Evolutionary conservation across 2,797 vertebrate genomes (phyloP), one percentile per base, ranked within the genome.

Genomic region (Bufotes viridis): DNA sequence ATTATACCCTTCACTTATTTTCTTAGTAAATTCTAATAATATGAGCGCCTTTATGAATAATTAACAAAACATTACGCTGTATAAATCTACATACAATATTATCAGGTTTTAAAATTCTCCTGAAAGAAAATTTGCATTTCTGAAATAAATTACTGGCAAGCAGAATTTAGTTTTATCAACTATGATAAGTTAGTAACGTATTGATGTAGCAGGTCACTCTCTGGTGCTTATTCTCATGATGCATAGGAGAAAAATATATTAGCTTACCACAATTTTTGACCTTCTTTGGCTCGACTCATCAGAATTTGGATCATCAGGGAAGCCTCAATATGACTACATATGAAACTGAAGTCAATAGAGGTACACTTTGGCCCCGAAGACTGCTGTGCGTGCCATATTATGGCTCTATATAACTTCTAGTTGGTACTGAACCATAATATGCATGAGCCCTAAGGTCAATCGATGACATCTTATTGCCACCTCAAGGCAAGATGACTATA

Each of bases 41-140:
- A 26, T 18, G 58, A 51, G n/a, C n/a, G 20, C 12, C 58, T 63
- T 78, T 63, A 65, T 85, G 63, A 75, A 85, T 85, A 85, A 53
- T 85, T 76, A 85, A 85, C 34, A 51, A 7, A 78, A 18, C 15
- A 51, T 85, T 78, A 85, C 51, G 70, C 72, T 65, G 83, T 85
- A n/a, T 65, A 65, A 85, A 85, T 60, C 58, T 85, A 63, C 72
- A 61, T 85, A 49, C 9, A 53, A 53, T 58, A 51, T 76, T 49
- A 20, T 17, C 57, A 26, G 58, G 22, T 85, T 58, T 78, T 65
- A 26, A 49, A 63, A 63, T 85, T 78, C 72, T 85, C 72, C 7
- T 26, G 83, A 51, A 76, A 76, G 57, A 7, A 61, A 22, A 85
- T 85, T 78, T 76, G 72, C 83, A 85, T 85, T 76, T 65, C 72